Conservation (phyloP, 2,888 invertebrate species). For the Apomyelois bistriatella region DNA sequence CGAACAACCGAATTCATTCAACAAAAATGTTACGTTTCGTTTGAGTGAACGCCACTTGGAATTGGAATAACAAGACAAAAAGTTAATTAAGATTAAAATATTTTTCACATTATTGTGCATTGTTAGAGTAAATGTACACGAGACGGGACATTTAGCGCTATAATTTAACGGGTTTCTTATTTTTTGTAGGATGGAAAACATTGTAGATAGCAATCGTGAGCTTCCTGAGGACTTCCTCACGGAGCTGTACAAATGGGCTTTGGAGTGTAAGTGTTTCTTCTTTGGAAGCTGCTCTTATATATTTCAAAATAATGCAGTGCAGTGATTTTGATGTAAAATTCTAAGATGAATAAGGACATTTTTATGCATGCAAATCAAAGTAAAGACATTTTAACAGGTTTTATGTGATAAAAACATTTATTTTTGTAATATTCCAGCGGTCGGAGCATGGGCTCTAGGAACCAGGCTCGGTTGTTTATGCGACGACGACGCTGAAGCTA, state of each 20-base stretch:
- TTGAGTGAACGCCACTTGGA: conserved; percentile 42
- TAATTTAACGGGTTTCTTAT: conserved; percentile 18
- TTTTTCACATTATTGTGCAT: conserved; percentile 22
- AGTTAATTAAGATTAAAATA: conserved; percentile 22
- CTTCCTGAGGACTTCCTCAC: conserved; percentile 84
- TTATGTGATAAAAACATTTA: not conserved
- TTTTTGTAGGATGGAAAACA: conserved; percentile 80
- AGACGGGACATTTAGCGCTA: conserved; percentile 19
- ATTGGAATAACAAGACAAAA: conserved; percentile 20
- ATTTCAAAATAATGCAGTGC: not conserved
- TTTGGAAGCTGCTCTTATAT: conserved; percentile 18
- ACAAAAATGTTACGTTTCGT: conserved; percentile 48
- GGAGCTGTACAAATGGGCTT: conserved; percentile 89
- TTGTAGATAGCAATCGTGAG: conserved; percentile 80
- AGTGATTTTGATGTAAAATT: no score
- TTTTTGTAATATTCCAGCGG: conserved; percentile 75
- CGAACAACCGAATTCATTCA: conserved; percentile 65
- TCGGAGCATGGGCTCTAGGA: conserved; percentile 90
- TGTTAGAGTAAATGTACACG: conserved; percentile 18
- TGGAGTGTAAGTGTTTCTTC: conserved; percentile 90
- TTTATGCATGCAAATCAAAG: no score
- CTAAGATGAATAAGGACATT: no score
- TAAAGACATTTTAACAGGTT: no score
- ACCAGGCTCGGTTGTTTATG: conserved; percentile 87
- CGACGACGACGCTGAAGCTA: conserved; percentile 85